Evolutionary conservation across 2,888 invertebrate species (phyloP), one percentile per base, ranked within the genome.

Genomic region (Tricholauxania praeusta): DNA sequence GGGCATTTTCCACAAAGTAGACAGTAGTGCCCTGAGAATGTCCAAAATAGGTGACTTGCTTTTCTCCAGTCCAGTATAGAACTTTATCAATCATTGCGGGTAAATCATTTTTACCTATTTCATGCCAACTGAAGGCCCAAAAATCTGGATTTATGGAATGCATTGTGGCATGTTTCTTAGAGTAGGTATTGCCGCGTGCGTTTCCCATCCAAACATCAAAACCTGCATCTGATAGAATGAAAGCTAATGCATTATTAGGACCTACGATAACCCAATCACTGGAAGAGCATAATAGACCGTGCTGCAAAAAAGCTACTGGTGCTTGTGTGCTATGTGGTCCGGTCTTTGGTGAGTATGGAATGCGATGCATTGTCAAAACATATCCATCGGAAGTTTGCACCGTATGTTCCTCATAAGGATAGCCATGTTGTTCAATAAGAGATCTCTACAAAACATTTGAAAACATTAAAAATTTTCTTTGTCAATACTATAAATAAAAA

Each of bases 21-120:
- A 92, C 90, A 0, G 95, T 93, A 0, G 94, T 94, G 1, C 97
- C 97, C 92, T 97, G 96, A 0, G 96, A 97, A 87, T 97, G 96
- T 0, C 97, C 98, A 53, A 96, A 89, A 84, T 96, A 97, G n/a
- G 82, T 80, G 19, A 84, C 67, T 66, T 83, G 73, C 5, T 71
- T 17, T 62, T 81, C 73, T 4, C 80, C 82, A 0, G 83, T 84
- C 3, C 49, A 8, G 4, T 74, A 19, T 19, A 85, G 85, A 2
- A 91, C 88, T 80, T 94, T 92, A 83, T 96, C 92, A 73, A 98
- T 91, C 79, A 91, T 92, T 0, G 96, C 94, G 14, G 98, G 96
- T 69, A 98, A 83, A 87, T 99, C 98, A 82, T 93, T 91, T 49
- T 92, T 86, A 0, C 94, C 96, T 88, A 96, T 94, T 86, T 98